These are phyloP conservation scores for Patiria pectinifera DNA, from an alignment of 53 echinoderm and acorn worm genomes.

Conservation along the genomic window DNA sequence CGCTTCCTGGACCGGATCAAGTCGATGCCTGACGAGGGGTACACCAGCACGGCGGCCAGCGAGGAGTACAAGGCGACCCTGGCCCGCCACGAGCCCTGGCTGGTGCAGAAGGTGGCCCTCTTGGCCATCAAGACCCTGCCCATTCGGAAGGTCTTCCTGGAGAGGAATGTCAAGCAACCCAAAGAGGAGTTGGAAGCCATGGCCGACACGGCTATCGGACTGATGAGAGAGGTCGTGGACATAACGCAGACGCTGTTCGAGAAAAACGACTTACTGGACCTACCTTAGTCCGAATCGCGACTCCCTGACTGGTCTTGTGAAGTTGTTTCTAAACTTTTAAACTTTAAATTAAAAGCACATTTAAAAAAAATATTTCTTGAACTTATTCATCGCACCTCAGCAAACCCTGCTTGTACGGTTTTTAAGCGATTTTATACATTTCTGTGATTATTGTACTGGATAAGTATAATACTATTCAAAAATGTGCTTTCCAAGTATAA, in stretches of 20 bases:
- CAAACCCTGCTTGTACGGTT: too few relatives aligned
- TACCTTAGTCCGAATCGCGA: neutral
- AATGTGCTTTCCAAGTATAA: too few relatives aligned
- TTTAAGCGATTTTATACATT: too few relatives aligned
- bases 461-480: too few relatives aligned
- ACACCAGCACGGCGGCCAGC: conserved; percentile 67
- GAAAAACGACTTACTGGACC: conserved; percentile 65
- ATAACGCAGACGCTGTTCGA: conserved; percentile 61
- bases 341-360: neutral
- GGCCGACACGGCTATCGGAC: conserved; percentile 15
- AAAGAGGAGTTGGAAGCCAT: conserved; percentile 58
- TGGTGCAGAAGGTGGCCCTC: conserved; percentile 78
- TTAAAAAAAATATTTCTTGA: too few relatives aligned
- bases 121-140: conserved; percentile 82
- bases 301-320: neutral
- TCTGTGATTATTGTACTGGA: too few relatives aligned
- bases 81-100: conserved; percentile 78
- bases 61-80: conserved; percentile 75
- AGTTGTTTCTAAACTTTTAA: neutral
- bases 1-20: conserved; percentile 68
- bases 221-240: conserved; percentile 72
- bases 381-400: too few relatives aligned
- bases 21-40: conserved; percentile 56
- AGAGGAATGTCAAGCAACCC: conserved; percentile 62
- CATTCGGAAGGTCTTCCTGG: conserved; percentile 64